Conservation (phyloP, 2,113 vertebrate species). For the Malaclemys terrapin region DNA sequence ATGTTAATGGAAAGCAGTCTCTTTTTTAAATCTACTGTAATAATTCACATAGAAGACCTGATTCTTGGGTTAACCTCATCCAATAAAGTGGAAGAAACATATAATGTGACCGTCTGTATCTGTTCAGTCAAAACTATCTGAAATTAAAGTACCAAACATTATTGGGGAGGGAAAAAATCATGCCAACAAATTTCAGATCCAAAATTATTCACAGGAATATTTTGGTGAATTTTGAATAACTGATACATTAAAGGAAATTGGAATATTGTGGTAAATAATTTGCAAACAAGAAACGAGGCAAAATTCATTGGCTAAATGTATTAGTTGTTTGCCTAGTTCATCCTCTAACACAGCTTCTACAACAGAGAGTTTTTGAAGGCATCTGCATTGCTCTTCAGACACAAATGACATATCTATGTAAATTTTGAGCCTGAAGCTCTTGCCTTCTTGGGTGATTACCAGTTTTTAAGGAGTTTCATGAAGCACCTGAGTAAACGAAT, state of each 20-base stretch:
- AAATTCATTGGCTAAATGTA: constrained; percentile 55
- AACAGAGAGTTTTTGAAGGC: neutral
- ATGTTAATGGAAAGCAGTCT: constrained; percentile 42
- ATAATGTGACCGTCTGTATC: neutral
- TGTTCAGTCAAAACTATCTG: accelerated
- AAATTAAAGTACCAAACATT: neutral
- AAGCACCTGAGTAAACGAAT: neutral
- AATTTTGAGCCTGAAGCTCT: neutral
- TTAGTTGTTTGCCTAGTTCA: constrained; percentile 61
- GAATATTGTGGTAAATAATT: constrained; percentile 38
- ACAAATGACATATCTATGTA: constrained; percentile 6
- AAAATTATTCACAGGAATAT: neutral
- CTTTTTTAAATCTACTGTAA: constrained; percentile 41
- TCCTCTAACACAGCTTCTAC: constrained; percentile 44
- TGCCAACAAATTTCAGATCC: constrained; percentile 3
- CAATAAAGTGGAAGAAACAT: neutral
- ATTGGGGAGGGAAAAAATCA: neutral
- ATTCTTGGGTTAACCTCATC: constrained; percentile 4
- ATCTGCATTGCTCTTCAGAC: constrained; percentile 44
- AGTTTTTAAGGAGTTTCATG: constrained; percentile 38
- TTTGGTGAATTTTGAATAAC: constrained; percentile 10
- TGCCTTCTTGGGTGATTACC: neutral
- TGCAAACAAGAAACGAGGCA: constrained; percentile 64
- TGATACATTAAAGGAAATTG: constrained; percentile 36
- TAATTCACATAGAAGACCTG: neutral